Evolutionary conservation across 2,888 invertebrate genomes (phyloP).

Genomic region (Trachelus stipa): DNA sequence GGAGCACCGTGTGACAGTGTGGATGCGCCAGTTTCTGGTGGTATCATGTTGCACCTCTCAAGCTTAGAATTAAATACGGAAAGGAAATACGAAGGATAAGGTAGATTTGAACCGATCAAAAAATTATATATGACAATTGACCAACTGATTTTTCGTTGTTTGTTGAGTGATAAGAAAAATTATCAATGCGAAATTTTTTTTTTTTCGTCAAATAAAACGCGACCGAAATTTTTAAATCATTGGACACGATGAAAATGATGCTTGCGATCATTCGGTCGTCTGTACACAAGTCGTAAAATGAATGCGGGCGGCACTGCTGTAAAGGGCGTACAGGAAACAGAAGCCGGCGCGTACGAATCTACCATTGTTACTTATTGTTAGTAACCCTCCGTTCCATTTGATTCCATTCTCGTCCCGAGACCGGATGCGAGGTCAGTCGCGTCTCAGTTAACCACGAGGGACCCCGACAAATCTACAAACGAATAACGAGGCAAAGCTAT

Average conservation of each 20-base stretch:
- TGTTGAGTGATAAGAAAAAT: background rate
- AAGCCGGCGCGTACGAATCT: slow-evolving; percentile 61
- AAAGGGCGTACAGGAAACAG: slow-evolving; percentile 57
- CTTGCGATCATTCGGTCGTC: background rate
- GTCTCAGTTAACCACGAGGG: slow-evolving; percentile 53
- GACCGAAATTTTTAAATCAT: background rate
- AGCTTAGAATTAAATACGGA: background rate
- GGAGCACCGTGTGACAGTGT: background rate
- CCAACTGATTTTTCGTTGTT: background rate
- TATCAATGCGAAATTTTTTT: background rate
- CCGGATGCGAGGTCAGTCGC: slow-evolving; percentile 62
- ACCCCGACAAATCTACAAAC: background rate
- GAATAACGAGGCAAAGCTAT: background rate
- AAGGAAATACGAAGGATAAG: background rate
- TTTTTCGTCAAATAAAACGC: background rate
- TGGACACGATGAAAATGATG: background rate
- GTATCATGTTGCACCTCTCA: background rate
- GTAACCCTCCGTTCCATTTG: slow-evolving; percentile 61
- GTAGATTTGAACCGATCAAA: background rate
- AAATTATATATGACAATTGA: background rate
- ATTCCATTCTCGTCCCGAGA: slow-evolving; percentile 56
- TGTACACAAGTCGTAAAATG: background rate
- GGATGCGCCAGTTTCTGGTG: background rate
- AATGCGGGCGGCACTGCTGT: background rate
- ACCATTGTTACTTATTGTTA: slow-evolving; percentile 59